Percentiles rank a stretch among this genome's conserved stretches.
Conservation (phyloP, 2,888 invertebrate genomes). For the Drosophila nr. perissopoda region DNA sequence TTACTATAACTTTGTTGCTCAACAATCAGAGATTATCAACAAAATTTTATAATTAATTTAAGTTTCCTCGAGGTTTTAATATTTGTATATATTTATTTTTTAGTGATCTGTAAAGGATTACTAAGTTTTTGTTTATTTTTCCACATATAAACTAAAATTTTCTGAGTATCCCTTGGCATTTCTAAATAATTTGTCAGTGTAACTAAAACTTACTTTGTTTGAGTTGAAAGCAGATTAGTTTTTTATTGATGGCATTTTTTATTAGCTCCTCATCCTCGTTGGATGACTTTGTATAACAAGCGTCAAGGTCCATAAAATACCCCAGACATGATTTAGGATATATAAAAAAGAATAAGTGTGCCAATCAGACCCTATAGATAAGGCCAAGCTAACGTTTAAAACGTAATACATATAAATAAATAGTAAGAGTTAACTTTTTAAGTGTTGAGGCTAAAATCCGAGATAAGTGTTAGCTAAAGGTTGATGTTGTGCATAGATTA, state of each 20-base stretch:
- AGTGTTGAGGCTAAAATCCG: constrained; percentile 6
- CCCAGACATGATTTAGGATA: background rate
- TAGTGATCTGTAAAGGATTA: too few species aligned
- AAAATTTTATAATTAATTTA: too few species aligned
- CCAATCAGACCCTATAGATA: constrained; percentile 18
- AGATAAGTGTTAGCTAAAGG: constrained; percentile 13
- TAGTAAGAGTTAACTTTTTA: constrained; percentile 9
- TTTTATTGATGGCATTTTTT: background rate
- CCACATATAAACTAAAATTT: too few species aligned
- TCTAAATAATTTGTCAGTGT: too few species aligned
- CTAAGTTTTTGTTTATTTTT: too few species aligned
- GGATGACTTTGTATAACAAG: background rate
- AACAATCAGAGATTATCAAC: too few species aligned
- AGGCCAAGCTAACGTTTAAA: background rate
- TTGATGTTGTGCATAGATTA: background rate
- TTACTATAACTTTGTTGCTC: too few species aligned
- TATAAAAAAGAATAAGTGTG: background rate
- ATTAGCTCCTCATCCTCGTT: background rate
- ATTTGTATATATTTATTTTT: too few species aligned
- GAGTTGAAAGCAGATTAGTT: background rate
- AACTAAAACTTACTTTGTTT: background rate
- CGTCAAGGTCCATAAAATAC: background rate
- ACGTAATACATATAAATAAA: background rate
- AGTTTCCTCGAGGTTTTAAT: too few species aligned
- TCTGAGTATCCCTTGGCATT: too few species aligned